A percentile compares a stretch with the other conserved stretches of the same genome.
Evolutionary conservation across 2,113 vertebrate genomes (phyloP).

Genomic region (Halichoerus grypus): DNA sequence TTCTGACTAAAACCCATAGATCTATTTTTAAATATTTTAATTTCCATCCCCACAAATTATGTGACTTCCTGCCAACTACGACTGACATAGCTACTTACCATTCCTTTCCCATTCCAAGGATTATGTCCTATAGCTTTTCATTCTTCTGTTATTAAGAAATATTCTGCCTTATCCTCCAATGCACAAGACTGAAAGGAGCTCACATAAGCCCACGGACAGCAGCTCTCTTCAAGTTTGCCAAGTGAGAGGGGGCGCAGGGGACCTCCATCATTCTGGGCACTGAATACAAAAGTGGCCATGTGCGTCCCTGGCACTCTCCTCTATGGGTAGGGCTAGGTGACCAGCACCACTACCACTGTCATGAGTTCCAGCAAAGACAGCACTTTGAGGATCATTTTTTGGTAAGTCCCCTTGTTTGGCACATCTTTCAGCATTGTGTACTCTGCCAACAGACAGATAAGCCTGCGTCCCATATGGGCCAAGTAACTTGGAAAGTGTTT

Average conservation of each 20-base stretch:
- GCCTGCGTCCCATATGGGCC: not conserved
- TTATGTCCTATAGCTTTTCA: conserved; percentile 58
- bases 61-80: conserved; percentile 81
- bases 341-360: not conserved
- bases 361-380: not conserved
- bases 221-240: not conserved
- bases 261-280: not conserved
- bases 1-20: conserved; percentile 66
- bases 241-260: not conserved
- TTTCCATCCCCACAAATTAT: conserved; percentile 72
- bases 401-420: not conserved
- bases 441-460: not conserved
- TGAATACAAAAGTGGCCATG: not conserved
- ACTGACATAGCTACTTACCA: conserved; percentile 74
- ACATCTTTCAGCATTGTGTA: not conserved
- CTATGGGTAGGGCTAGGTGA: not conserved
- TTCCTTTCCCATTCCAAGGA: conserved; percentile 70
- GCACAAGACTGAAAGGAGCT: not conserved
- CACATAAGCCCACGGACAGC: not conserved
- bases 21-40: conserved; percentile 80
- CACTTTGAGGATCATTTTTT: not conserved
- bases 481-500: not conserved
- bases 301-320: not conserved
- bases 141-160: conserved; percentile 51
- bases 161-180: not conserved